Percentiles rank a stretch among this genome's conserved stretches.
These are phyloP conservation scores for Chondrilla cf. caribensis DNA, from an alignment of 37 sponge, comb jelly and placozoan genomes.

Conservation along the genomic window DNA sequence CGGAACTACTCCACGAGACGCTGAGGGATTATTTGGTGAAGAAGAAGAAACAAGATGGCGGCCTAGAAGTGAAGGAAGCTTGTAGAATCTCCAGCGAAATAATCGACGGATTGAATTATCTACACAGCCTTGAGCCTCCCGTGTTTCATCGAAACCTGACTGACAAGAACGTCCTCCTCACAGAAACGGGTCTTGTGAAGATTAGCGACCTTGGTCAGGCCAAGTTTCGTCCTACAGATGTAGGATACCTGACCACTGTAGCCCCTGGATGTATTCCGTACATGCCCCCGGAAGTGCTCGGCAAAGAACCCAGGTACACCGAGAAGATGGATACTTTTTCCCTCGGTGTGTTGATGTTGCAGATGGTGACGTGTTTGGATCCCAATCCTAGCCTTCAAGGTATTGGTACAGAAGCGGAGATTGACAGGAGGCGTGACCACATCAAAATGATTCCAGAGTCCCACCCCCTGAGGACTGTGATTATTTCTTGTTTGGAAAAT, in stretches of 20 bases:
- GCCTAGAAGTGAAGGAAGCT: not conserved
- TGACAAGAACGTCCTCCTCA: not conserved
- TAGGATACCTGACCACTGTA: not conserved
- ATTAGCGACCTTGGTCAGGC: not conserved
- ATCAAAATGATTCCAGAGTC: not conserved
- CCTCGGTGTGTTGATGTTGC: not conserved
- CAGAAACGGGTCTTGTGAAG: not conserved
- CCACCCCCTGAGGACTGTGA: not conserved
- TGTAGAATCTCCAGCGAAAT: not conserved
- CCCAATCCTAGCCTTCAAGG: not conserved
- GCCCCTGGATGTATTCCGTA: slow-evolving; percentile 8
- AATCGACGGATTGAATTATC: not conserved
- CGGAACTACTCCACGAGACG: not conserved
- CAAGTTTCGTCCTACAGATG: slow-evolving; percentile 3
- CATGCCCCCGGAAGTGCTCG: slow-evolving; percentile 13
- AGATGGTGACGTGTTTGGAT: not conserved
- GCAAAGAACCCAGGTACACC: not conserved
- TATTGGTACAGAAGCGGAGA: not conserved
- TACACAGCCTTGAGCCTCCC: not conserved
- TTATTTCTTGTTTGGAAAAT: not conserved
- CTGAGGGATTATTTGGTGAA: not conserved
- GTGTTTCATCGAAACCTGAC: not conserved
- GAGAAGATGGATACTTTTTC: not conserved
- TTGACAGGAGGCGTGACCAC: slow-evolving; percentile 1
- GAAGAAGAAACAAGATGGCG: not conserved